A percentile compares a stretch with the other conserved stretches of the same genome.
These are phyloP conservation scores for Myotis lucifugus DNA, from an alignment of 2,113 vertebrate genomes.

Conservation along the genomic window DNA sequence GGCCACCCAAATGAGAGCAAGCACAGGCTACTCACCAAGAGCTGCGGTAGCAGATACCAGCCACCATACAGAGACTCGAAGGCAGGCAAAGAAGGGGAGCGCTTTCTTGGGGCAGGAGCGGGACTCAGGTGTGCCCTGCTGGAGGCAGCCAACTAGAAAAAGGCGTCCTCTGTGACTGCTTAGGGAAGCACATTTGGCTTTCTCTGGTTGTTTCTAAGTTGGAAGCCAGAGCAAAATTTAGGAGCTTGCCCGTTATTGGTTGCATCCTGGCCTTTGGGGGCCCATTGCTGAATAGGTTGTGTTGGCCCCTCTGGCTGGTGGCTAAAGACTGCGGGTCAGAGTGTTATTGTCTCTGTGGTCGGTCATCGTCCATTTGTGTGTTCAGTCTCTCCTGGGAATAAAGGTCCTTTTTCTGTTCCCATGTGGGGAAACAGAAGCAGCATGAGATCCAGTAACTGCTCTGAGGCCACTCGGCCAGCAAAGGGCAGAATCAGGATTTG, in stretches of 20 bases:
- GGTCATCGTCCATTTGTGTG: fast-evolving
- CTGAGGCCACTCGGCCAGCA: background rate
- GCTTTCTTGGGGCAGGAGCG: fast-evolving
- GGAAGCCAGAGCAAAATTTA: background rate
- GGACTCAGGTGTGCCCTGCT: background rate
- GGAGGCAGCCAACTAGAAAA: too few relatives aligned
- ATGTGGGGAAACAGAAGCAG: background rate
- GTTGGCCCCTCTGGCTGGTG: background rate
- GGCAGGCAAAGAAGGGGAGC: fast-evolving
- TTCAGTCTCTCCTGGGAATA: background rate
- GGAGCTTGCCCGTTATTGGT: background rate
- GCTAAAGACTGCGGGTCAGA: background rate
- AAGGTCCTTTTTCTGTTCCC: background rate
- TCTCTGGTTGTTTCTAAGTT: background rate
- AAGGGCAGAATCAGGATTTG: background rate
- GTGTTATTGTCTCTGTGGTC: fast-evolving
- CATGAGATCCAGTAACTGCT: background rate
- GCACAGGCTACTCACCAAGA: background rate
- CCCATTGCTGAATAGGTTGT: fast-evolving
- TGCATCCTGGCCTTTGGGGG: background rate
- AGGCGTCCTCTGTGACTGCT: fast-evolving
- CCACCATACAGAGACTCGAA: background rate
- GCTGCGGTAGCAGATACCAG: fast-evolving
- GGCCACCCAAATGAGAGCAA: background rate
- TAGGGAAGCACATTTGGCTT: background rate